A percentile compares a stretch with the other conserved stretches of the same genome.
Evolutionary conservation across 2,797 vertebrate species (phyloP).

Genomic region (Argya squamiceps): DNA sequence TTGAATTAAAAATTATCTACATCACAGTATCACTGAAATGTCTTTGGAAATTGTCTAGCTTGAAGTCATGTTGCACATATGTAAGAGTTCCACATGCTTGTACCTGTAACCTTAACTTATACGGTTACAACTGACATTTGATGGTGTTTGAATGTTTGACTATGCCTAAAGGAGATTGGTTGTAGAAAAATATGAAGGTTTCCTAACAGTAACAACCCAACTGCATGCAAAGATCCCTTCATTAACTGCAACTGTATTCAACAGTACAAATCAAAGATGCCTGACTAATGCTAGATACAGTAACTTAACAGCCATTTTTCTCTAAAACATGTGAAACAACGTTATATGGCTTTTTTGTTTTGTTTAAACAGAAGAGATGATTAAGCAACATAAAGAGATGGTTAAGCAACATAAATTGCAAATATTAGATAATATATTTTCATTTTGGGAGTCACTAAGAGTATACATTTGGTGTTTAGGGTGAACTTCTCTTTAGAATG

Average conservation of each 20-base stretch:
- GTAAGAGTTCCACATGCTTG: neutral
- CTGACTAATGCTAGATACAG: neutral
- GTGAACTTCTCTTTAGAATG: neutral
- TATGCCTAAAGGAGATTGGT: neutral
- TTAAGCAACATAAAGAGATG: neutral
- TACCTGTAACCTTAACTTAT: rapidly evolving
- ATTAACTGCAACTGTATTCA: neutral
- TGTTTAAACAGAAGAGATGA: neutral
- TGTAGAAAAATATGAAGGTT: neutral
- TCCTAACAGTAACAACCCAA: neutral
- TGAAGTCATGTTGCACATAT: neutral
- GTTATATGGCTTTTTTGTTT: neutral
- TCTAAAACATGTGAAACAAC: neutral
- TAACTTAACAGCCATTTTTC: neutral
- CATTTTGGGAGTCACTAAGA: neutral
- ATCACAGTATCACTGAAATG: neutral
- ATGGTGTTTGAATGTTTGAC: neutral
- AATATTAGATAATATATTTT: neutral
- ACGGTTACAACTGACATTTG: neutral
- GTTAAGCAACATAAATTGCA: neutral
- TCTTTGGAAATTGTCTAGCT: neutral
- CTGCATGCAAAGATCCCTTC: neutral
- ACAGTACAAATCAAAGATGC: neutral
- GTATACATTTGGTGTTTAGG: neutral
- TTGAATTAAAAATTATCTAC: neutral